A percentile compares a stretch with the other conserved stretches of the same genome.
Conservation (phyloP, 2,797 vertebrate species). For the Platalea minor region DNA sequence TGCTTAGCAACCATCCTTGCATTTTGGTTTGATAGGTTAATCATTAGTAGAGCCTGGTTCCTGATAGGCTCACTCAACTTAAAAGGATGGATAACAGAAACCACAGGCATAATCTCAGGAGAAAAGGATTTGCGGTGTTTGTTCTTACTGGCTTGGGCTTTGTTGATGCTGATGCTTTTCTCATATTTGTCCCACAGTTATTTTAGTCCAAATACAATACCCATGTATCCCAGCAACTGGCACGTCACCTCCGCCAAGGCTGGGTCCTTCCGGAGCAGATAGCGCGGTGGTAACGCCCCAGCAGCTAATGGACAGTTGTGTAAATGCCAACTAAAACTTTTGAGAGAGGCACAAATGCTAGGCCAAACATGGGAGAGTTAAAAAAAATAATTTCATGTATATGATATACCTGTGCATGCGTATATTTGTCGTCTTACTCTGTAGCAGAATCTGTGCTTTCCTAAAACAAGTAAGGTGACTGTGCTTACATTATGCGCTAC, state of each 20-base stretch:
- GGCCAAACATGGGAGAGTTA: neutral
- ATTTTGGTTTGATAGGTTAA: neutral
- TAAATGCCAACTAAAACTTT: neutral
- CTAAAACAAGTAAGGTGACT: neutral
- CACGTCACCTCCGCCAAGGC: neutral
- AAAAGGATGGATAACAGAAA: conserved; percentile 10
- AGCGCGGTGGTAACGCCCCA: neutral
- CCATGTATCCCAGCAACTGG: neutral
- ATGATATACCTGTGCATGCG: neutral
- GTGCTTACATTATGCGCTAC: neutral
- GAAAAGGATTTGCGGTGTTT: conserved; percentile 22
- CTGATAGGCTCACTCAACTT: neutral
- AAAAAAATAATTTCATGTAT: neutral
- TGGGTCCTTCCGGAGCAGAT: neutral
- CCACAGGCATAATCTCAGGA: neutral
- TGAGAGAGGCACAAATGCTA: neutral
- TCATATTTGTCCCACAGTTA: neutral
- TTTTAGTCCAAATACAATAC: neutral
- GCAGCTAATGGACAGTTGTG: neutral
- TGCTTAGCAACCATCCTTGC: neutral
- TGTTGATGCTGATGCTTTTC: conserved; percentile 29
- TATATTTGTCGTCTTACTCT: neutral
- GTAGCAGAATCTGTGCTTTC: neutral
- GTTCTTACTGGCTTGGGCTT: conserved; percentile 25
- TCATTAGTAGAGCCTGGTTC: neutral